phyloP scores from a whole-genome alignment of 2,797 vertebrate species.

The Syngnathus rostellatus region DNA sequence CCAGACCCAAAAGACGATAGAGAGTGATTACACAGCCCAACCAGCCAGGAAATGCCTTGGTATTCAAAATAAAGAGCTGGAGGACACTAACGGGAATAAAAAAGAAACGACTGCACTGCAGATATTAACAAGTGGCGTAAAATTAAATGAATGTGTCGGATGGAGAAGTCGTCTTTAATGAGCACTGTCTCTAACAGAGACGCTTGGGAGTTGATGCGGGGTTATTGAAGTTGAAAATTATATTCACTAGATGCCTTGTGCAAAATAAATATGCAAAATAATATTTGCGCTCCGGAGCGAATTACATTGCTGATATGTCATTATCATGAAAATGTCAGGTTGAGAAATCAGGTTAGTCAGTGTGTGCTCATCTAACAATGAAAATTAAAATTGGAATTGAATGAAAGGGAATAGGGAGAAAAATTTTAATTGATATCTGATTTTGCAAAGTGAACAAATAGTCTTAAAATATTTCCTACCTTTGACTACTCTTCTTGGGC shows the following conservation, averaged over 20 bases:
- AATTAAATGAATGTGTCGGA: conserved; percentile 8
- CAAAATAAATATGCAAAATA: neutral
- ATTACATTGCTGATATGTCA: neutral
- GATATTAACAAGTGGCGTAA: conserved; percentile 5
- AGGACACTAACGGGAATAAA: neutral
- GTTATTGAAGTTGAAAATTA: conserved; percentile 3
- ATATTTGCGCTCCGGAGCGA: neutral
- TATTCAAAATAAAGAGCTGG: conserved; percentile 18
- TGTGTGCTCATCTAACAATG: no score
- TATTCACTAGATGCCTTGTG: neutral
- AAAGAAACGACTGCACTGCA: neutral
- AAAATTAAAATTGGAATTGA: no score
- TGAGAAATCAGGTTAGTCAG: neutral
- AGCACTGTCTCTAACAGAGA: conserved; percentile 1
- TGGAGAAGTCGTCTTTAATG: neutral
- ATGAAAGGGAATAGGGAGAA: no score
- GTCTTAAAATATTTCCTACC: no score
- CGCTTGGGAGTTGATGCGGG: neutral
- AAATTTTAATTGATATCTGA: no score
- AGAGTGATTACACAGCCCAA: conserved; percentile 23
- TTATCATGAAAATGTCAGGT: neutral
- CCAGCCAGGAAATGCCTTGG: conserved; percentile 12
- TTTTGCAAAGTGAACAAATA: no score
- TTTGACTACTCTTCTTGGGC: neutral
- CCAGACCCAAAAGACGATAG: conserved; percentile 20